A percentile compares a stretch with the other conserved stretches of the same genome.
phyloP scores from a whole-genome alignment of 2,888 invertebrate species.

The Thysanoteuthis rhombus region DNA sequence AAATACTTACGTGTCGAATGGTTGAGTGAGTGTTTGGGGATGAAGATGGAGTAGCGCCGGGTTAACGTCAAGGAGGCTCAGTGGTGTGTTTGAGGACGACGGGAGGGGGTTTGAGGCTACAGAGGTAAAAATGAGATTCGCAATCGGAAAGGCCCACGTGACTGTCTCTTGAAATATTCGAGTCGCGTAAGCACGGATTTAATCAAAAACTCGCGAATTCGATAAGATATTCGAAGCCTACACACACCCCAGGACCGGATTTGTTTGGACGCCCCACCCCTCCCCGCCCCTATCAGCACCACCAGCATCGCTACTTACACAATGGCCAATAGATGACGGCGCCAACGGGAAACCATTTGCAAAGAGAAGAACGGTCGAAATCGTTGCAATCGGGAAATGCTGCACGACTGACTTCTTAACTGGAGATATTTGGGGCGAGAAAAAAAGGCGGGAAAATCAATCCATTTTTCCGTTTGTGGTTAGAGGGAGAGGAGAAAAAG shows the following conservation, averaged over 20 bases:
- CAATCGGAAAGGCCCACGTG: slow-evolving; percentile 1
- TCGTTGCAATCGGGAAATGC: neutral
- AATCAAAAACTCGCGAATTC: neutral
- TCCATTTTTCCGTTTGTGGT: neutral
- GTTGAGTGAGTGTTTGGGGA: neutral
- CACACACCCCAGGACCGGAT: neutral
- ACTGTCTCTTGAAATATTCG: neutral
- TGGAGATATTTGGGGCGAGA: neutral
- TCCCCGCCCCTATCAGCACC: neutral
- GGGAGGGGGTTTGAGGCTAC: neutral
- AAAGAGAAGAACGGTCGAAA: neutral
- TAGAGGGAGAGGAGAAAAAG: neutral
- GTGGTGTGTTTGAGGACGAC: neutral
- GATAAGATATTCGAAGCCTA: neutral
- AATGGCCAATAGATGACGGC: neutral
- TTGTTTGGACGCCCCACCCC: neutral
- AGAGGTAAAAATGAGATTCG: neutral
- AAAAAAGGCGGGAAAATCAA: neutral
- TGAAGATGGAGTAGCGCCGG: neutral
- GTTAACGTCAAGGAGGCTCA: neutral
- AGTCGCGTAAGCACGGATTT: neutral
- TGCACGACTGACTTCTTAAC: neutral
- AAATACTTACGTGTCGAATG: neutral
- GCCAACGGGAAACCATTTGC: neutral
- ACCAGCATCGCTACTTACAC: neutral